These are phyloP conservation scores for Glomeris maerens DNA, from an alignment of 1,140 invertebrate species.

Conservation along the genomic window DNA sequence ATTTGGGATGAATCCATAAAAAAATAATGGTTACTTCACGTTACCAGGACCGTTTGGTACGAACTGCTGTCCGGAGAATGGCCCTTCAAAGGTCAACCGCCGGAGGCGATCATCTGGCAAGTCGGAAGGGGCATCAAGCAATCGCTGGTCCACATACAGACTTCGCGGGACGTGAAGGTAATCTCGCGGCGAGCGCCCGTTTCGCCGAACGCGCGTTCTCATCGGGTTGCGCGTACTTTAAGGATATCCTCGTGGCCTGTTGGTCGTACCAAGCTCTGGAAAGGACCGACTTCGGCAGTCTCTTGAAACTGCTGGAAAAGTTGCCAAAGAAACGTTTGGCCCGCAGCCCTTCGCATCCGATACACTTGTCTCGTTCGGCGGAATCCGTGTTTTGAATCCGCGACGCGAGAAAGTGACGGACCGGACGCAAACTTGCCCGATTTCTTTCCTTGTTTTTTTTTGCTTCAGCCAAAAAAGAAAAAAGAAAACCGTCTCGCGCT, in stretches of 20 bases:
- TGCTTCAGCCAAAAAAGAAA: too few relatives aligned
- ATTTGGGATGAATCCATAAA: too few relatives aligned
- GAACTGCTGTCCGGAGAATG: conserved; percentile 91
- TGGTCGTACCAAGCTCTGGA: conserved; percentile 75
- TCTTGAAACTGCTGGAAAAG: conserved; percentile 72
- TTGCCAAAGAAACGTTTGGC: conserved; percentile 86
- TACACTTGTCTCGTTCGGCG: conserved; percentile 78
- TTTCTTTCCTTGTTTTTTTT: too few relatives aligned
- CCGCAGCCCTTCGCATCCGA: conserved; percentile 91
- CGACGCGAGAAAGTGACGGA: too few relatives aligned
- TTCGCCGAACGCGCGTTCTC: neutral
- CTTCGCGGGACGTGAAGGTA: conserved; percentile 88
- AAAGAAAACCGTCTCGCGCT: too few relatives aligned
- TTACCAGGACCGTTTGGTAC: conserved; percentile 89
- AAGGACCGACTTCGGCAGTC: conserved; percentile 73
- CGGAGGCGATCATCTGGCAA: conserved; percentile 95
- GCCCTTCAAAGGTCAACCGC: conserved; percentile 83
- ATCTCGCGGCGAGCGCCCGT: neutral
- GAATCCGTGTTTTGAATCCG: conserved; percentile 65
- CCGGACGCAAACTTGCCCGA: too few relatives aligned
- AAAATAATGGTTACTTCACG: too few relatives aligned
- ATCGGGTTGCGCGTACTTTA: conserved; percentile 22
- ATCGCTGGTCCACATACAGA: conserved; percentile 81
- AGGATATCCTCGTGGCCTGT: conserved; percentile 93
- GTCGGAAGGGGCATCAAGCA: conserved; percentile 94